phyloP scores from a whole-genome alignment of 2,113 vertebrate species.

The Oncorhynchus tshawytscha region DNA sequence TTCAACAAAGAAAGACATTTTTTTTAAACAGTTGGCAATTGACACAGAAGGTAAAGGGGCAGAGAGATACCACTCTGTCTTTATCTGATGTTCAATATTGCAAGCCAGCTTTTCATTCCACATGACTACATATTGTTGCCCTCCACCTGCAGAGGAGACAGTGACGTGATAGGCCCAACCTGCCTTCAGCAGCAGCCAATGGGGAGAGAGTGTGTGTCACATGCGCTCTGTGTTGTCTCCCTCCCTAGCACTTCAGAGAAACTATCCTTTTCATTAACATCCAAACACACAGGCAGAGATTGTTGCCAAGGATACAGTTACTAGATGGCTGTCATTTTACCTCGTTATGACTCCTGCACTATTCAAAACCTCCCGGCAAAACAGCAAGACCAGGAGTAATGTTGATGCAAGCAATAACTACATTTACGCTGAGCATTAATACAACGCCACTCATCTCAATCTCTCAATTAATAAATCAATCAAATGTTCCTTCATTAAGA shows the following conservation, averaged over 20 bases:
- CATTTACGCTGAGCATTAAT: too few relatives aligned
- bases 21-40: too few relatives aligned
- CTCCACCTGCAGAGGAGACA: neutral
- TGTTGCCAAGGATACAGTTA: neutral
- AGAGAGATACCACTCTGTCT: too few relatives aligned
- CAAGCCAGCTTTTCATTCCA: too few relatives aligned
- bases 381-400: neutral
- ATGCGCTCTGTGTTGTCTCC: neutral
- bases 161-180: conserved; percentile 18
- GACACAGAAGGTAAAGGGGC: too few relatives aligned
- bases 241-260: neutral
- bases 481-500: too few relatives aligned
- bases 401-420: too few relatives aligned
- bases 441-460: too few relatives aligned
- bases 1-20: too few relatives aligned
- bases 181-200: conserved; percentile 13
- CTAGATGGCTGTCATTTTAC: neutral
- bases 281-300: neutral
- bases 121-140: conserved; percentile 6
- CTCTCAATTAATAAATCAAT: too few relatives aligned
- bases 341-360: neutral
- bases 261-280: conserved; percentile 3
- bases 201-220: neutral
- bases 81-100: too few relatives aligned
- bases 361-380: neutral